Percentiles rank a stretch among this genome's conserved stretches.
phyloP scores from a whole-genome alignment of 2,888 invertebrate species.

The Cryptocephalus primarius region DNA sequence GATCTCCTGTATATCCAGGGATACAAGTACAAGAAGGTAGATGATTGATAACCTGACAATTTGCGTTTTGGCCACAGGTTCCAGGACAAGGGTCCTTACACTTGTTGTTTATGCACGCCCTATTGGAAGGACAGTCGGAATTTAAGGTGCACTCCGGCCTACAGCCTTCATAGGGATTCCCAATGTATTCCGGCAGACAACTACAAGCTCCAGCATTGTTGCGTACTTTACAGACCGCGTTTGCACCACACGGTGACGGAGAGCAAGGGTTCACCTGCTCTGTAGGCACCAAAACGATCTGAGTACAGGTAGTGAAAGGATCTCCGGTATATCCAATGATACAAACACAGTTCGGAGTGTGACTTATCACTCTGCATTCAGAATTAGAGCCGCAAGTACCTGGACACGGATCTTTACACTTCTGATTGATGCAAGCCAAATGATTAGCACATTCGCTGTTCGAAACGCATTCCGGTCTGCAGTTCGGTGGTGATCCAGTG shows the following conservation, averaged over 20 bases:
- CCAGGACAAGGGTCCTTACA: conserved; percentile 74
- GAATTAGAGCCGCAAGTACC: conserved; percentile 67
- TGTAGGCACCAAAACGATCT: conserved; percentile 22
- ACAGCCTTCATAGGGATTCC: conserved; percentile 69
- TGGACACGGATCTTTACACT: conserved; percentile 65
- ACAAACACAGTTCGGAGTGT: conserved; percentile 59
- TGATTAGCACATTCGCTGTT: conserved; percentile 61
- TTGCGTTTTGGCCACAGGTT: conserved; percentile 63
- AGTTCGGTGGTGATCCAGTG: conserved; percentile 57
- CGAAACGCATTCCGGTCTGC: conserved; percentile 61
- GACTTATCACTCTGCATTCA: conserved; percentile 60
- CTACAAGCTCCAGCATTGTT: conserved; percentile 56
- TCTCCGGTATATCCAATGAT: conserved; percentile 46
- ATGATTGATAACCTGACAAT: conserved; percentile 65
- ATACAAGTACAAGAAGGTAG: conserved; percentile 57
- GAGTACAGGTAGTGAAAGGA: conserved; percentile 52
- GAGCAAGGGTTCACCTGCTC: conserved; percentile 44
- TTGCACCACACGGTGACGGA: conserved; percentile 62
- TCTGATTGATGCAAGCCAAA: conserved; percentile 61
- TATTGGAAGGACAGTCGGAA: conserved; percentile 60
- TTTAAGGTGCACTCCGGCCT: conserved; percentile 63
- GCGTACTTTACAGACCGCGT: conserved; percentile 51
- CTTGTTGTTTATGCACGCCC: conserved; percentile 61
- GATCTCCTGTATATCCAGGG: conserved; percentile 52
- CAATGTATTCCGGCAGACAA: conserved; percentile 60